These are phyloP conservation scores for Spialia ferax DNA, from an alignment of 2,888 invertebrate species.

Conservation along the genomic window DNA sequence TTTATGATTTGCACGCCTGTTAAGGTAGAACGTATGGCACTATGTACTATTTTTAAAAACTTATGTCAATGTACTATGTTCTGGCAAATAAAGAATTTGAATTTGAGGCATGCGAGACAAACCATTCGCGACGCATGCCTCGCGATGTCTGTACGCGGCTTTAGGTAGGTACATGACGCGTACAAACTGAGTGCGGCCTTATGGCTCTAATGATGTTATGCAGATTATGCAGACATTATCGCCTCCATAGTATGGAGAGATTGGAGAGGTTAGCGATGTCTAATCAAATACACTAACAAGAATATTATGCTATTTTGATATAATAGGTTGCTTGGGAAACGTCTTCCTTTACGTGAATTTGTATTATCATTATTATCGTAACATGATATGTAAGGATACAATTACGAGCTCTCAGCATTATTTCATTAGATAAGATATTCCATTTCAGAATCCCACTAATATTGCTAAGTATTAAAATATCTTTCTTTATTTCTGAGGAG, in stretches of 20 bases:
- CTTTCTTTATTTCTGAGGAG: no score
- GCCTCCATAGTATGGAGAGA: conserved; percentile 26
- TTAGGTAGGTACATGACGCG: no score
- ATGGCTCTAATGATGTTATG: conserved; percentile 28
- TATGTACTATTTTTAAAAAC: no score
- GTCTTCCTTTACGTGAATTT: not conserved
- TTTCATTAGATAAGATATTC: not conserved
- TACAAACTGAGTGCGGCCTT: no score
- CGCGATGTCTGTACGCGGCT: no score
- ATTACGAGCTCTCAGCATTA: not conserved
- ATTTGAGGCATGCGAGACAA: no score
- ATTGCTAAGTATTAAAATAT: not conserved
- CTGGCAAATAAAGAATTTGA: no score
- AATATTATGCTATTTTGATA: conserved; percentile 16
- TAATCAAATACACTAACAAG: conserved; percentile 26
- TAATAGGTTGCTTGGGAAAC: not conserved
- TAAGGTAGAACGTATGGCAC: no score
- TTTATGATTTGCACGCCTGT: no score
- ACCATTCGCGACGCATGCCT: no score
- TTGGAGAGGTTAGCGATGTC: conserved; percentile 27
- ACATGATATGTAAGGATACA: not conserved
- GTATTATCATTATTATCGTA: conserved; percentile 3
- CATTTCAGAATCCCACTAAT: not conserved
- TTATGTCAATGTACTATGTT: no score
- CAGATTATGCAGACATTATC: conserved; percentile 30